Evolutionary conservation across 2,113 vertebrate species (phyloP).

Genomic region (Columbina picui): DNA sequence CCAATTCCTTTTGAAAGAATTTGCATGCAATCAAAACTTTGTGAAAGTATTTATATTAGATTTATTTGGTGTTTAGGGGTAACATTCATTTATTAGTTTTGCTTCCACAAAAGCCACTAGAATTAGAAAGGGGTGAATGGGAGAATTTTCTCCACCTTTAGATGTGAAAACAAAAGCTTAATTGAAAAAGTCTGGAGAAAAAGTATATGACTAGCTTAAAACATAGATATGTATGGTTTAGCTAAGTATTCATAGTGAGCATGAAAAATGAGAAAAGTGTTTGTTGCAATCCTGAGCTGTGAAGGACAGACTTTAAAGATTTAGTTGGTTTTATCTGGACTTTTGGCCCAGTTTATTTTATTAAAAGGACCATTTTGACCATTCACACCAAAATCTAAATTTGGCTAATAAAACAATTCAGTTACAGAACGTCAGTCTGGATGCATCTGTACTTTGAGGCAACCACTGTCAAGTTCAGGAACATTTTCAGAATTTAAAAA

Average conservation of each 20-base stretch:
- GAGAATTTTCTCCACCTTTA: background rate
- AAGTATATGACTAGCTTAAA: background rate
- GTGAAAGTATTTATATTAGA: background rate
- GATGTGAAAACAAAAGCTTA: background rate
- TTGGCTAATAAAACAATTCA: background rate
- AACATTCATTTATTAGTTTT: background rate
- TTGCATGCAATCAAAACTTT: background rate
- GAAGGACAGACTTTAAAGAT: background rate
- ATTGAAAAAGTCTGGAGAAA: background rate
- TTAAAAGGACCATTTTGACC: background rate
- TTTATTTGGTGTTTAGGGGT: background rate
- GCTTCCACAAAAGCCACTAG: background rate
- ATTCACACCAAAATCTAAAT: background rate
- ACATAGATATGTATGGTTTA: background rate
- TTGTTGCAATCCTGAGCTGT: background rate
- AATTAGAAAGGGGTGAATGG: background rate
- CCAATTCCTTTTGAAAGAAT: background rate
- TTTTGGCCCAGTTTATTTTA: background rate
- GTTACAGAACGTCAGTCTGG: background rate
- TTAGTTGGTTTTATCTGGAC: background rate
- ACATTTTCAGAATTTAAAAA: background rate
- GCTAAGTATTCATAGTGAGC: background rate
- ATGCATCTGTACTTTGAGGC: background rate
- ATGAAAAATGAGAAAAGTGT: background rate
- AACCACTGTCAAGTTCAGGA: background rate